phyloP scores from a whole-genome alignment of 2,888 invertebrate species.

The Vandiemenella viatica region DNA sequence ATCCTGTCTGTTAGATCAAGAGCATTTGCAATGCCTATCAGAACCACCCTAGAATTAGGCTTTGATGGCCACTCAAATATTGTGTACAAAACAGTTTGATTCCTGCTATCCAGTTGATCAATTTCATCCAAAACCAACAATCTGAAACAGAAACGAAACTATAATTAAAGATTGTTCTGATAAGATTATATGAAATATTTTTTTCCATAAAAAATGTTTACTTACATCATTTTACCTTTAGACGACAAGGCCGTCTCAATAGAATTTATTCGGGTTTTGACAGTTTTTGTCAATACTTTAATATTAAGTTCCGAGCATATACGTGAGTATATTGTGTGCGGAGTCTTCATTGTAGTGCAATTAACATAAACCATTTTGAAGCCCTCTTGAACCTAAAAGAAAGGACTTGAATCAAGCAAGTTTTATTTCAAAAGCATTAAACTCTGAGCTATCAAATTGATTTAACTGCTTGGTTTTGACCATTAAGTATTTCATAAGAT shows the following conservation, averaged over 20 bases:
- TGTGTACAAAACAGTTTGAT: slow-evolving; percentile 75
- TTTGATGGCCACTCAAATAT: slow-evolving; percentile 86
- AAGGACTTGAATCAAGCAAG: neutral
- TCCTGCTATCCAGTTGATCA: slow-evolving; percentile 74
- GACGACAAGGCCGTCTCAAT: slow-evolving; percentile 54
- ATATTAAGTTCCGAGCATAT: slow-evolving; percentile 58
- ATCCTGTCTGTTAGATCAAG: slow-evolving; percentile 85
- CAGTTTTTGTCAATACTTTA: slow-evolving; percentile 38
- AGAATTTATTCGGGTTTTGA: slow-evolving; percentile 46
- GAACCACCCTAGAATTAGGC: slow-evolving; percentile 48
- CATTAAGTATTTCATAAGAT: too few species aligned
- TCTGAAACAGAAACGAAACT: slow-evolving; percentile 27
- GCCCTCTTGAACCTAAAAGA: slow-evolving; percentile 16
- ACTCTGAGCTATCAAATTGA: too few species aligned
- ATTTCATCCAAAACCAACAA: slow-evolving; percentile 87
- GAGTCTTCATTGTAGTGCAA: slow-evolving; percentile 79
- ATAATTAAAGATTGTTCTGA: neutral
- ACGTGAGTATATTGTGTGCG: slow-evolving; percentile 61
- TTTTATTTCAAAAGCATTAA: too few species aligned
- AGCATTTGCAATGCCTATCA: slow-evolving; percentile 90
- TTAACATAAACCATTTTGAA: slow-evolving; percentile 60
- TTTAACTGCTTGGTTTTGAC: too few species aligned
- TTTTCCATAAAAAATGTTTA: slow-evolving; percentile 12
- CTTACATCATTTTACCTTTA: slow-evolving; percentile 59
- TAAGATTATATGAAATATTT: slow-evolving; percentile 7